Evolutionary conservation across 2,113 vertebrate genomes (phyloP).

Genomic region (Labrus mixtus): DNA sequence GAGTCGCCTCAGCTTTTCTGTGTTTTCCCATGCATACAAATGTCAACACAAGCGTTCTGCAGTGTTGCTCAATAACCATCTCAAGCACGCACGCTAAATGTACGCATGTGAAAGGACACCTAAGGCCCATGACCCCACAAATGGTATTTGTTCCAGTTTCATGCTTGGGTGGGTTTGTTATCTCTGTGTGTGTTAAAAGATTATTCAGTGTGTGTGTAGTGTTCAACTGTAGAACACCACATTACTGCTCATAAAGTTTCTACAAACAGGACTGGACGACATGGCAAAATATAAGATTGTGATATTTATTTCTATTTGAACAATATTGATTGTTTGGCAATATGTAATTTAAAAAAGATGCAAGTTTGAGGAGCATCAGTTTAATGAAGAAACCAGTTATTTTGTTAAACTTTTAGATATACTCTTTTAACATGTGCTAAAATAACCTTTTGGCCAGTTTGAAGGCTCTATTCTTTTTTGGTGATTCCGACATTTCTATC

Average conservation of each 20-base stretch:
- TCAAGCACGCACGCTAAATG: conserved; percentile 11
- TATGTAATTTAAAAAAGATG: too few species aligned
- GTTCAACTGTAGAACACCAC: neutral
- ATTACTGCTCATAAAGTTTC: neutral
- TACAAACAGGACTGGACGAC: too few species aligned
- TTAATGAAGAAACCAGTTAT: too few species aligned
- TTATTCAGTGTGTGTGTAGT: conserved; percentile 21
- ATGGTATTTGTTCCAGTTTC: conserved; percentile 32
- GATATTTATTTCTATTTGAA: too few species aligned
- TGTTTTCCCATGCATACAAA: conserved; percentile 25
- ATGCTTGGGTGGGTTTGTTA: conserved; percentile 18
- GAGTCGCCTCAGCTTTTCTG: conserved; percentile 44
- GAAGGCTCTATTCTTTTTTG: too few species aligned
- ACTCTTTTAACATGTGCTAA: too few species aligned
- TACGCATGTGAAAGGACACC: conserved; percentile 38
- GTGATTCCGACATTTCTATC: neutral
- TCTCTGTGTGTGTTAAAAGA: conserved; percentile 17
- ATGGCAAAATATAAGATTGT: too few species aligned
- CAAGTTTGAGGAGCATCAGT: too few species aligned
- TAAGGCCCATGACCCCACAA: conserved; percentile 21
- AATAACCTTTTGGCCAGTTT: too few species aligned
- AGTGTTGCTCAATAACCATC: conserved; percentile 10
- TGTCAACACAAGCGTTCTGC: conserved; percentile 26
- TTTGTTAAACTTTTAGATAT: too few species aligned
- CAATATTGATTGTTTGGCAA: too few species aligned